phyloP scores from a whole-genome alignment of 1,140 invertebrate genomes.

The Papilio aristodemus region DNA sequence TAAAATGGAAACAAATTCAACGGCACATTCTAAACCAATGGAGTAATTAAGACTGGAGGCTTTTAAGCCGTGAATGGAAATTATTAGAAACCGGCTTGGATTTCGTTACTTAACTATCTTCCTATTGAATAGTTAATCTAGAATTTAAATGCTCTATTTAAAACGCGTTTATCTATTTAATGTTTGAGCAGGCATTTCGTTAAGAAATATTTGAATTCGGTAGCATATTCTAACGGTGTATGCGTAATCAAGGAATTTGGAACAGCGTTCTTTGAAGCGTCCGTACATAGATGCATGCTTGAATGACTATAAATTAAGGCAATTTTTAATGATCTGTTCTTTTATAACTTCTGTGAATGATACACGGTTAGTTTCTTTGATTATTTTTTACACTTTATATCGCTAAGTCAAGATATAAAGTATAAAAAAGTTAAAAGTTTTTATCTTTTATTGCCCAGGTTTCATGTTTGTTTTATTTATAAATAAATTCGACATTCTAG shows the following conservation, averaged over 20 bases:
- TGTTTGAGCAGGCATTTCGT: slow-evolving; percentile 49
- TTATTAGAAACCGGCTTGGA: slow-evolving; percentile 51
- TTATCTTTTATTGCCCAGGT: too few relatives aligned
- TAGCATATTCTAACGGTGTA: slow-evolving; percentile 25
- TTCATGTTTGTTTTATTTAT: too few relatives aligned
- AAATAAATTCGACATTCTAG: too few relatives aligned
- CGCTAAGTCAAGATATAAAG: background rate
- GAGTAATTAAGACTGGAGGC: slow-evolving; percentile 52
- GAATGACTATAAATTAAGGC: background rate
- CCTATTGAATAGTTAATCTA: slow-evolving; percentile 44
- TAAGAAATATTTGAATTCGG: slow-evolving; percentile 30
- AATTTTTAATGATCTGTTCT: background rate
- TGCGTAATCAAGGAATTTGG: slow-evolving; percentile 22
- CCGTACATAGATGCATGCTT: background rate
- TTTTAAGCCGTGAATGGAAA: slow-evolving; percentile 53
- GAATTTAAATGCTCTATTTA: slow-evolving; percentile 51
- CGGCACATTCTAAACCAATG: slow-evolving; percentile 48
- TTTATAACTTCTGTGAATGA: background rate
- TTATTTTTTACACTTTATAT: background rate
- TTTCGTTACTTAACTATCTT: slow-evolving; percentile 45
- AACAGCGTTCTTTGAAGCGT: background rate
- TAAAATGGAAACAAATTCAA: slow-evolving; percentile 42
- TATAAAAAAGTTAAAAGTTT: too few relatives aligned
- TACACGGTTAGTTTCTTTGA: background rate
- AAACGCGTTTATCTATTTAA: slow-evolving; percentile 59